Percentiles rank a stretch among this genome's conserved stretches.
Evolutionary conservation across 2,888 invertebrate species (phyloP).

Genomic region (Rhimphoctona megacephalus): DNA sequence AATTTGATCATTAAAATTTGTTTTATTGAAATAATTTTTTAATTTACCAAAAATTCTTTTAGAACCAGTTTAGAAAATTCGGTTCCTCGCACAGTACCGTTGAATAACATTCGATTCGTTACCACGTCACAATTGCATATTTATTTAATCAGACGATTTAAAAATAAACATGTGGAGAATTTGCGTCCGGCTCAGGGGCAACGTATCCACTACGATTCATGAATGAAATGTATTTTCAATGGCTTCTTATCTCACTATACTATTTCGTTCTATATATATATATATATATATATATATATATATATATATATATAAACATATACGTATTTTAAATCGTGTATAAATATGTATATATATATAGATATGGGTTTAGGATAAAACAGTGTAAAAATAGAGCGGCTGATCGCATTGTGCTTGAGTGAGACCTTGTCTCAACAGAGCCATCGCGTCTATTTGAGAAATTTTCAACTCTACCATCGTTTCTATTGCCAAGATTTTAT

Average conservation of each 20-base stretch:
- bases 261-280: background rate
- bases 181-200: background rate
- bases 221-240: conserved; percentile 63
- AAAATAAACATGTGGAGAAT: background rate
- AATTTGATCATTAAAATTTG: background rate
- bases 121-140: background rate
- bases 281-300: background rate
- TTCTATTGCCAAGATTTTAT: conserved; percentile 37
- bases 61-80: background rate
- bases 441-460: conserved; percentile 21
- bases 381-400: conserved; percentile 61
- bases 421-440: conserved; percentile 33
- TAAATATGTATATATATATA: conserved; percentile 17
- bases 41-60: no score
- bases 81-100: background rate
- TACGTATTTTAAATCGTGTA: conserved; percentile 5
- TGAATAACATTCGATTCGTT: background rate
- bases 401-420: conserved; percentile 45
- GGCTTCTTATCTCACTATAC: conserved; percentile 41
- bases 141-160: background rate
- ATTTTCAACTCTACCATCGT: background rate
- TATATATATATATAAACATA: conserved; percentile 8
- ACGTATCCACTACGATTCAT: conserved; percentile 56
- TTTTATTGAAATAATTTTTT: background rate
- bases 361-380: conserved; percentile 53